These are phyloP conservation scores for Danionella cerebrum DNA, from an alignment of 2,113 vertebrate genomes.

Conservation along the genomic window DNA sequence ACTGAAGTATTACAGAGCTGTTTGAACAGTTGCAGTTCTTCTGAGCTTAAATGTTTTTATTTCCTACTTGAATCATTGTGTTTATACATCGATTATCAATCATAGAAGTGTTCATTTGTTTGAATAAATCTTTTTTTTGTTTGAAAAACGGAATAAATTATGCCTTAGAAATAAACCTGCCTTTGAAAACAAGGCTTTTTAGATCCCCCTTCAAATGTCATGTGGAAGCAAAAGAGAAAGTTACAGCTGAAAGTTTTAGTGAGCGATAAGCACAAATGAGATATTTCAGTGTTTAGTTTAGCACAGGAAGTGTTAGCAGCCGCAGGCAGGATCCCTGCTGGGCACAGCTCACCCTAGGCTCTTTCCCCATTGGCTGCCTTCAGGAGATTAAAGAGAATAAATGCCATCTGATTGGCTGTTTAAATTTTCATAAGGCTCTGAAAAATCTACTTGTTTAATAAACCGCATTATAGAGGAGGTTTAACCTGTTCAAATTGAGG, in stretches of 20 bases:
- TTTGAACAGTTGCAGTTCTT: too few relatives aligned
- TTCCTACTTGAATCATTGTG: too few relatives aligned
- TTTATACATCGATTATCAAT: too few relatives aligned
- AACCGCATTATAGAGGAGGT: constrained; percentile 53
- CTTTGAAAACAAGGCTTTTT: neutral
- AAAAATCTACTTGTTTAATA: constrained; percentile 46
- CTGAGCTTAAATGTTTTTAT: too few relatives aligned
- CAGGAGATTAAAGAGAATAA: constrained; percentile 73
- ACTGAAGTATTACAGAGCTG: too few relatives aligned
- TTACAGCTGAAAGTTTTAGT: constrained; percentile 49
- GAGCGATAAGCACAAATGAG: constrained; percentile 60
- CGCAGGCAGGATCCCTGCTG: constrained; percentile 51
- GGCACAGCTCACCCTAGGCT: constrained; percentile 55
- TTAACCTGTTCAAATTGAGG: constrained; percentile 53
- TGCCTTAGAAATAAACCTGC: too few relatives aligned
- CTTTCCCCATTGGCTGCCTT: constrained; percentile 67
- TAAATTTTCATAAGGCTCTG: constrained; percentile 61
- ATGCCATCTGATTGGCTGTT: constrained; percentile 72
- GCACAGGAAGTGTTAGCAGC: constrained; percentile 39
- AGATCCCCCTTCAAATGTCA: neutral
- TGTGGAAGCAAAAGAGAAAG: constrained; percentile 48
- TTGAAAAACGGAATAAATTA: too few relatives aligned
- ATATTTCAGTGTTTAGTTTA: constrained; percentile 54
- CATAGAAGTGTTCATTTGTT: too few relatives aligned
- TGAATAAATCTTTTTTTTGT: too few relatives aligned